Base-by-base conservation (phyloP, 1,140 invertebrate species). In the Zaprionus lachaisei region DNA sequence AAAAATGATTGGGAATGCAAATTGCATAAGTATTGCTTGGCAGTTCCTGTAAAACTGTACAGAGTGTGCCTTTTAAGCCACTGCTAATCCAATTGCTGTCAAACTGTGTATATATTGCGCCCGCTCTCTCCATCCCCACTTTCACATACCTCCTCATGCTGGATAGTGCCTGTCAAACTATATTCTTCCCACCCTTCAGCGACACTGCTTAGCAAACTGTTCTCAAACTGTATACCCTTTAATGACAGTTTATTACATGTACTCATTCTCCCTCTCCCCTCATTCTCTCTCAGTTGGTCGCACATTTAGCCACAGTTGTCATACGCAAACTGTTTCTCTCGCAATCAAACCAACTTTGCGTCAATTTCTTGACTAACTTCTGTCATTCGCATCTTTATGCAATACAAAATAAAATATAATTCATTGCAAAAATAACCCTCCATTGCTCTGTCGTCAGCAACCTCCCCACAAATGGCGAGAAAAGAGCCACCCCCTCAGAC, bases 381-480 rank as follows among this genome's bases (percentile, higher is more conserved):
- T 79, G 77, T 72, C 84, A 84, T 57, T 83, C 75, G 51, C 80
- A 79, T 72, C 75, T 66, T 81, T 79, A 72, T 75, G 76, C 66
- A 64, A 76, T 73, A 90, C 72, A 90, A 68, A 89, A 85, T 89
- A 91, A 68, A 78, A 77, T 72, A 90, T 91, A 85, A 77, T 90
- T 85, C 77, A 72, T 62, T 55, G 41, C 44, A 61, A 56, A 79
- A 85, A 85, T 75, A 90, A 90, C 85, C 85, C 85, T 76, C 85
- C 34, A 41, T 41, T 7, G 17, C 31, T 73, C 57, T 66, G 20
- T 11, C 51, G 20, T 5, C 51, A 74, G 58, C 72, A 73, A 80
- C 67, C 83, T 81, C 73, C 41, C 41, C n/a, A 66, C 20, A 15
- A 17, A 47, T 3, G 6, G 5, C n/a, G 70, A 62, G 31, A n/a